These are phyloP conservation scores for Troides oblongomaculatus DNA, from an alignment of 2,888 invertebrate genomes.

Conservation along the genomic window DNA sequence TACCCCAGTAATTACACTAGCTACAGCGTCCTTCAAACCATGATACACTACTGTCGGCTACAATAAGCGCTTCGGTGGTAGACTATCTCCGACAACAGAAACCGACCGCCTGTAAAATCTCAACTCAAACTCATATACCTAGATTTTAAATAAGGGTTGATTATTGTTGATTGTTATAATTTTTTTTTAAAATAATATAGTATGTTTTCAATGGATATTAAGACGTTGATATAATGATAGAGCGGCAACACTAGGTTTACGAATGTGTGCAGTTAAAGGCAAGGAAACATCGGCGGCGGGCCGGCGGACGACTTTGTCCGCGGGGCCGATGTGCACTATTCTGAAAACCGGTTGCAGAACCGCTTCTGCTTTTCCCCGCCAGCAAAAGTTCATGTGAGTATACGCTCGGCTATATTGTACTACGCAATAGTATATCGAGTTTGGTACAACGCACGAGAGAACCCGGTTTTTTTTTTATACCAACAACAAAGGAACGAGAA, in stretches of 20 bases:
- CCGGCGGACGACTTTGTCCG: constrained; percentile 45
- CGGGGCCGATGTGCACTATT: constrained; percentile 53
- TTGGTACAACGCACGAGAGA: constrained; percentile 30
- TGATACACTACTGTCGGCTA: no score
- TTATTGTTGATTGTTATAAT: no score
- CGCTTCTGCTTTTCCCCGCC: constrained; percentile 57
- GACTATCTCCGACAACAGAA: no score
- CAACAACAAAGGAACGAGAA: neutral
- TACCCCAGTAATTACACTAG: no score
- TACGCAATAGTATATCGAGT: constrained; percentile 51
- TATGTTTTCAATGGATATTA: no score
- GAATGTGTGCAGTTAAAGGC: neutral
- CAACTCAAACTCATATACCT: no score
- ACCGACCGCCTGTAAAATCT: no score
- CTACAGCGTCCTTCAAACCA: no score
- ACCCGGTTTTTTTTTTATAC: neutral
- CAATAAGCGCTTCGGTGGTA: no score
- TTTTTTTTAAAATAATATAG: no score
- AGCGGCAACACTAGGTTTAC: neutral
- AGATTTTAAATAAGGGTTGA: no score
- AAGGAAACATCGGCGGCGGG: constrained; percentile 18
- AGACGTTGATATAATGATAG: no score
- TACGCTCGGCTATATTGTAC: constrained; percentile 52
- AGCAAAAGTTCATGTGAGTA: constrained; percentile 71
- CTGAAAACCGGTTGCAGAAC: constrained; percentile 61